Conservation (phyloP, 2,797 vertebrate genomes). For the Rallus crepitans region DNA sequence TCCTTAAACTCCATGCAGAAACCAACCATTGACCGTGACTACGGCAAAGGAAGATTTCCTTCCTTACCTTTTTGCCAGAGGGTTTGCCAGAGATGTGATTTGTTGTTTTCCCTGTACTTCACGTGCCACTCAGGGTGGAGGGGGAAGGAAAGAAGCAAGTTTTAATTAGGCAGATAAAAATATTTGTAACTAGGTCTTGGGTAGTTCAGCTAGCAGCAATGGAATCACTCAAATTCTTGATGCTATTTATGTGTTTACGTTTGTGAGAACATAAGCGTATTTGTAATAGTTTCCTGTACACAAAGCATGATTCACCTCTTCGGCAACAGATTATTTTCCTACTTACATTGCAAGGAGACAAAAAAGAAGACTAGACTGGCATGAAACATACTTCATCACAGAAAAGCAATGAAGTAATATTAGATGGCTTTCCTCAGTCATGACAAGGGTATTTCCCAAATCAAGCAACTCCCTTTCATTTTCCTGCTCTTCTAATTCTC, state of each 20-base stretch:
- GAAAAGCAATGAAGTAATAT: not conserved
- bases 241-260: not conserved
- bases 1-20: not conserved
- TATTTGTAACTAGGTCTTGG: not conserved
- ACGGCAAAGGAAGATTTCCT: not conserved
- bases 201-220: not conserved
- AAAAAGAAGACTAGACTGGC: not conserved
- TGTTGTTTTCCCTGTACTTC: not conserved
- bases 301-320: not conserved
- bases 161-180: not conserved
- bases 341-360: not conserved
- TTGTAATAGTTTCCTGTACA: not conserved
- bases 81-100: not conserved
- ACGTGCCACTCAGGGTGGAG: rapidly evolving
- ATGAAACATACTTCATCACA: not conserved
- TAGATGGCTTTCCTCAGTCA: not conserved
- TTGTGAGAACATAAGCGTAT: not conserved
- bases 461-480: not conserved
- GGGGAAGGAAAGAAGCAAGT: too few species aligned
- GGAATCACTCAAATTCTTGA: not conserved
- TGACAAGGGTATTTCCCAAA: not conserved
- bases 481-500: not conserved
- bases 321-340: not conserved
- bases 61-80: not conserved
- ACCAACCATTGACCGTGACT: not conserved